Conservation (phyloP, 2,113 vertebrate genomes). For the Neodon shergylaensis region DNA sequence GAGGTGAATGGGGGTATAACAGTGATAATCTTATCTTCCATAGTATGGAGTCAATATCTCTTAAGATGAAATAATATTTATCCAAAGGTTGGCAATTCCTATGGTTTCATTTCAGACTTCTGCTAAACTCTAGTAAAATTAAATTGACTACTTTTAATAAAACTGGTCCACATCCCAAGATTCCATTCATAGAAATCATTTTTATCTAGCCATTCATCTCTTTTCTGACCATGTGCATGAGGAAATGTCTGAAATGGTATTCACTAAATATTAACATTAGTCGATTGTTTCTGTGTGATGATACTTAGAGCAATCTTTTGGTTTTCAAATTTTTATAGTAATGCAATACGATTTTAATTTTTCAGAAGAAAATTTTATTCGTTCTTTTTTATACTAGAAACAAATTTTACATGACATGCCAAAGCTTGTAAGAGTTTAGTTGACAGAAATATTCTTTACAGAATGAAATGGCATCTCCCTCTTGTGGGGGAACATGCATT, state of each 20-base stretch:
- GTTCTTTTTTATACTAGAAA: constrained; percentile 40
- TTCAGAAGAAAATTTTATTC: constrained; percentile 40
- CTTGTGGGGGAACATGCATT: neutral
- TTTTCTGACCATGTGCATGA: constrained; percentile 58
- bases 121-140: constrained; percentile 73
- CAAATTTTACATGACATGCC: constrained; percentile 49
- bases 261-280: constrained; percentile 61
- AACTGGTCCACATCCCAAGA: constrained; percentile 56
- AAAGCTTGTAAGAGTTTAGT: constrained; percentile 47
- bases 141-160: constrained; percentile 73
- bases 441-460: constrained; percentile 35
- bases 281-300: constrained; percentile 37
- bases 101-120: constrained; percentile 58
- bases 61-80: constrained; percentile 68
- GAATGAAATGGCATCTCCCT: constrained; percentile 8
- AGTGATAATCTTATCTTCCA: constrained; percentile 49
- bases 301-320: constrained; percentile 28
- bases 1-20: constrained; percentile 25
- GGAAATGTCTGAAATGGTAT: constrained; percentile 55
- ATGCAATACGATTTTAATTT: constrained; percentile 45
- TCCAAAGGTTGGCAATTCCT: constrained; percentile 47
- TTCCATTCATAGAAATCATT: constrained; percentile 64
- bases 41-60: constrained; percentile 43
- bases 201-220: constrained; percentile 55
- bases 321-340: constrained; percentile 56